phyloP scores from a whole-genome alignment of 2,888 invertebrate species.

The Protophormia terraenovae region DNA sequence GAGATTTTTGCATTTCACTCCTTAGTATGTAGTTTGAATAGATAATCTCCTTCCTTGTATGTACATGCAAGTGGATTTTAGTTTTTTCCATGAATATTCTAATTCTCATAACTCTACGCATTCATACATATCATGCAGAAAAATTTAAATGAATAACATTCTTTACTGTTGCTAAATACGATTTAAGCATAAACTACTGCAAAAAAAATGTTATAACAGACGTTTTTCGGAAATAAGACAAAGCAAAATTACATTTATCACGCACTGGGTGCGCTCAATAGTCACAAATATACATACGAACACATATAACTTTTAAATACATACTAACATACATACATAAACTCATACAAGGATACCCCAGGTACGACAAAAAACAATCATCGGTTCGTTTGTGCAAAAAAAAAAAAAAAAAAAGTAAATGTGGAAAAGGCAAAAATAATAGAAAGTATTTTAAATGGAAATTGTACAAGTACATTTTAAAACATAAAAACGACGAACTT shows the following conservation, averaged over 20 bases:
- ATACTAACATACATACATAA: background rate
- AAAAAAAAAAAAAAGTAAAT: too few species aligned
- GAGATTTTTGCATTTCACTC: too few species aligned
- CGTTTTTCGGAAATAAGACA: conserved; percentile 21
- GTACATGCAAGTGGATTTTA: background rate
- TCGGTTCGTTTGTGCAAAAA: background rate
- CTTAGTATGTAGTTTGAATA: too few species aligned
- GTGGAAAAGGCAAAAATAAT: background rate
- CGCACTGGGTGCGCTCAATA: conserved; percentile 32
- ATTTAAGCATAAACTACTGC: background rate
- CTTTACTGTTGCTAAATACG: background rate
- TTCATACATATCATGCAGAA: background rate
- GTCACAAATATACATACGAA: background rate
- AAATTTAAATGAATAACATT: conserved; percentile 21
- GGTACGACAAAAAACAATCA: background rate
- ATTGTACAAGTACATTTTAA: background rate
- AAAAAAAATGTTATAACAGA: background rate
- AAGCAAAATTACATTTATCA: conserved; percentile 23
- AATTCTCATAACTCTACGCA: conserved; percentile 24
- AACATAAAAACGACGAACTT: background rate
- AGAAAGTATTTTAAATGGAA: background rate
- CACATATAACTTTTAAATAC: background rate
- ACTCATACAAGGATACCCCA: too few species aligned
- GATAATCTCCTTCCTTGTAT: too few species aligned
- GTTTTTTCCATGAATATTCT: background rate